Base-by-base conservation (phyloP, 2,888 invertebrate species). In the Plebejus anna region DNA sequence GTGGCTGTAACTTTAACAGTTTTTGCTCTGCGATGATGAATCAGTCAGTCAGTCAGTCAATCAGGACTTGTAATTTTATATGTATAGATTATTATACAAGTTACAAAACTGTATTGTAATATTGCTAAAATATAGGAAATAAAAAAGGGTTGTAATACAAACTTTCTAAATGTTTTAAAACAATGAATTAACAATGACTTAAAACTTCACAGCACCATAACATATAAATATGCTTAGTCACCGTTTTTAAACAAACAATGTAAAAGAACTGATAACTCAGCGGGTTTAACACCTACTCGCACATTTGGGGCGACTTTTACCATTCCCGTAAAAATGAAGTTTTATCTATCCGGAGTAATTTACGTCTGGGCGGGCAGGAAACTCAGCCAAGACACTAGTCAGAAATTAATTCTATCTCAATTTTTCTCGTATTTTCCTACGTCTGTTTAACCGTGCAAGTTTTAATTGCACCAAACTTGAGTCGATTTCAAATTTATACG, bases 321-420 rank as follows among this genome's bases (percentile, higher is more conserved):
- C 9, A 61, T 28, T 61, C 61, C 28, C 28, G 22, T 61, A 66
- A 66, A 66, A 66, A 66, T 32, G 13, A 66, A 66, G 66, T 66
- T 66, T 66, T 66, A 66, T 22, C 73, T 16, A 51, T 73, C 28
- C 28, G 3, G 5, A 7, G 73, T 73, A 51, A 73, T 36, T 73
- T 73, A 73, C 47, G 16, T 72, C 16, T 7, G 51, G 47, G 51
- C 32, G 66, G 66, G 36, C 16, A 7, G 73, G 32, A 28, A 89
- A 88, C 86, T 89, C 82, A 82, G 82, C 81, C 80, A 82, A 82
- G 84, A 82, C 88, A 89, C 88, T 88, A 89, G 86, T 87, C 87
- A 84, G 88, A 89, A 89, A 91, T 90, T 90, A 90, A 90, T 90
- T 88, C 90, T 90, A 89, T 90, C 89, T 89, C 87, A 88, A 89